Conservation (phyloP, 2,797 vertebrate genomes). For the Crenuchus spilurus region DNA sequence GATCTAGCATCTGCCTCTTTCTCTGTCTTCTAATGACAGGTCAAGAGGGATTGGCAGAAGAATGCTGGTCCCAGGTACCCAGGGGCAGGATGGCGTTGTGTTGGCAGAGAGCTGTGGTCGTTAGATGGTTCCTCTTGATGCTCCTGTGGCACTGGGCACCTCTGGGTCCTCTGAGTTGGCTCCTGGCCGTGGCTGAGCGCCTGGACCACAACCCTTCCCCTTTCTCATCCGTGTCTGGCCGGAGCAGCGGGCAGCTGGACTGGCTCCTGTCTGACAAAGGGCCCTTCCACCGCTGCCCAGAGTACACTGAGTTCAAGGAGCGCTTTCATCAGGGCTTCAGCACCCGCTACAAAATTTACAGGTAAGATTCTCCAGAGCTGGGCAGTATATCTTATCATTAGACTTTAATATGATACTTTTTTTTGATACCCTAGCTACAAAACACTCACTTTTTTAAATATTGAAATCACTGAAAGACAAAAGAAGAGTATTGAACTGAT, state of each 20-base stretch:
- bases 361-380: slow-evolving; percentile 73
- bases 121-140: slow-evolving; percentile 88
- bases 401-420: too few relatives aligned
- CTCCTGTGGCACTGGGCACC: slow-evolving; percentile 85
- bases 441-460: too few relatives aligned
- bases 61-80: slow-evolving; percentile 91
- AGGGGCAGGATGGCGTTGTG: slow-evolving; percentile 91
- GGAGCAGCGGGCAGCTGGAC: slow-evolving; percentile 84
- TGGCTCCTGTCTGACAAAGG: slow-evolving; percentile 96
- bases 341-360: slow-evolving; percentile 98
- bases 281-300: slow-evolving; percentile 92
- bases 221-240: slow-evolving; percentile 64
- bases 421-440: too few relatives aligned
- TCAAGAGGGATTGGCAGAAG: slow-evolving; percentile 84
- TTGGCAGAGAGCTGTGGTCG: slow-evolving; percentile 79
- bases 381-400: background rate
- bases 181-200: slow-evolving; percentile 68
- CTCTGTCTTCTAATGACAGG: slow-evolving; percentile 54
- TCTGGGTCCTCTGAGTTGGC: slow-evolving; percentile 78
- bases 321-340: slow-evolving; percentile 94
- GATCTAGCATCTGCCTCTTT: background rate
- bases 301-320: slow-evolving; percentile 94
- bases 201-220: slow-evolving; percentile 80
- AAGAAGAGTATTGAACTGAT: too few relatives aligned
- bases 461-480: too few relatives aligned